phyloP scores from a whole-genome alignment of 2,888 invertebrate genomes.

The Sycophila texana region DNA sequence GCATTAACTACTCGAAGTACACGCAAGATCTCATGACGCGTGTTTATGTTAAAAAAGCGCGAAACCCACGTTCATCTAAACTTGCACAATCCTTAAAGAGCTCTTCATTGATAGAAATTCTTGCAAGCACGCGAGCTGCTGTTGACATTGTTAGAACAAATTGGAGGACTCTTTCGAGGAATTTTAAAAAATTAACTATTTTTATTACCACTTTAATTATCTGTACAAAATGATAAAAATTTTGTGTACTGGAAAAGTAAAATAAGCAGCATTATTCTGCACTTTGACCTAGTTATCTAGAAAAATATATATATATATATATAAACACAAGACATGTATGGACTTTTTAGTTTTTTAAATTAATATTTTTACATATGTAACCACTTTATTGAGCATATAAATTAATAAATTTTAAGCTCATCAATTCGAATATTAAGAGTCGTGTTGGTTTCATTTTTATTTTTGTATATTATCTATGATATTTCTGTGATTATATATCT shows the following conservation, averaged over 20 bases:
- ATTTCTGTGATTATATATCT: too few relatives aligned
- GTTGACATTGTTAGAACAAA: background rate
- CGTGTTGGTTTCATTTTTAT: too few relatives aligned
- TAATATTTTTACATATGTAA: too few relatives aligned
- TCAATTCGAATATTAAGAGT: too few relatives aligned
- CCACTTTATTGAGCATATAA: too few relatives aligned
- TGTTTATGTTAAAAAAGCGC: background rate
- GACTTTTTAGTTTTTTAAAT: too few relatives aligned
- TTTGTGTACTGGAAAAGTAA: background rate
- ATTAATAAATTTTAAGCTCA: too few relatives aligned
- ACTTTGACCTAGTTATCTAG: slow-evolving; percentile 20
- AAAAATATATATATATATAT: background rate
- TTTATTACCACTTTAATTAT: background rate
- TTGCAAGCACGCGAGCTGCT: background rate
- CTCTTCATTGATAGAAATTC: slow-evolving; percentile 23
- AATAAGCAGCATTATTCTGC: slow-evolving; percentile 12
- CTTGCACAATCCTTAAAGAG: slow-evolving; percentile 15
- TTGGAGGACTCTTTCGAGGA: too few relatives aligned
- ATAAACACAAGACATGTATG: too few relatives aligned
- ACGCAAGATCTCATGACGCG: slow-evolving; percentile 13
- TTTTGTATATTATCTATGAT: too few relatives aligned
- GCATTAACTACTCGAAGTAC: background rate
- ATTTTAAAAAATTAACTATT: too few relatives aligned
- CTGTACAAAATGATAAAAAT: background rate
- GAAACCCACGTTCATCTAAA: slow-evolving; percentile 20